A percentile compares a stretch with the other conserved stretches of the same genome.
These are phyloP conservation scores for Disparrhopalites patrizii DNA, from an alignment of 2,888 invertebrate species.

Conservation along the genomic window DNA sequence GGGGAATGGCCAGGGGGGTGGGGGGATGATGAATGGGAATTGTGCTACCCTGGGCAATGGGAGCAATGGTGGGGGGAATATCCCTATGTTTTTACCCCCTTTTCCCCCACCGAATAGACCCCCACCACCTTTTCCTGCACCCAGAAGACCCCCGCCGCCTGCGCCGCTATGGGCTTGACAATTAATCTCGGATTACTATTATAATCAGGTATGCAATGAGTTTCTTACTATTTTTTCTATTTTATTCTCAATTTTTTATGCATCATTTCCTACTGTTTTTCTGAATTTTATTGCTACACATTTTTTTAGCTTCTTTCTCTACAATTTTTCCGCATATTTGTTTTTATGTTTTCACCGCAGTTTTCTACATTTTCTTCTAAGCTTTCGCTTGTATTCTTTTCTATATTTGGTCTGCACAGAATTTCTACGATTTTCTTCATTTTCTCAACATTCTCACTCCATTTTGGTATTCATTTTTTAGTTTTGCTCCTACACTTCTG, in stretches of 20 bases:
- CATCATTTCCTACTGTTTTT: neutral
- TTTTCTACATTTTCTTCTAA: too few relatives aligned
- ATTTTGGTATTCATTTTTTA: too few relatives aligned
- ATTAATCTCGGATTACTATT: constrained; percentile 38
- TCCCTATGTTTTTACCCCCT: constrained; percentile 44
- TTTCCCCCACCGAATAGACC: constrained; percentile 47
- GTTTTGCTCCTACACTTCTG: too few relatives aligned
- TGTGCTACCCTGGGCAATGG: neutral
- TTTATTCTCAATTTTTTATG: neutral
- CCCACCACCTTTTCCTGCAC: constrained; percentile 47
- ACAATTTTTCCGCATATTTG: neutral
- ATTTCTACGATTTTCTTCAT: too few relatives aligned
- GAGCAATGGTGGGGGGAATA: constrained; percentile 11
- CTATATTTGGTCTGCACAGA: too few relatives aligned
- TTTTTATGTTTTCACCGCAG: too few relatives aligned
- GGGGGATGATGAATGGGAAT: neutral
- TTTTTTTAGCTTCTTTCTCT: neutral
- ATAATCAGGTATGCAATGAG: constrained; percentile 37
- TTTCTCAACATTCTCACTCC: too few relatives aligned
- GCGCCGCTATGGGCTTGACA: constrained; percentile 33
- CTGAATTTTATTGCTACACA: neutral
- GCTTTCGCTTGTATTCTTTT: too few relatives aligned
- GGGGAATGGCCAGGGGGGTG: neutral
- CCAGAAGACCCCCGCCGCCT: constrained; percentile 45
- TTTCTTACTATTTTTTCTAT: too few relatives aligned